phyloP scores from a whole-genome alignment of 2,113 vertebrate genomes.

The Hippocampus abdominalis region DNA sequence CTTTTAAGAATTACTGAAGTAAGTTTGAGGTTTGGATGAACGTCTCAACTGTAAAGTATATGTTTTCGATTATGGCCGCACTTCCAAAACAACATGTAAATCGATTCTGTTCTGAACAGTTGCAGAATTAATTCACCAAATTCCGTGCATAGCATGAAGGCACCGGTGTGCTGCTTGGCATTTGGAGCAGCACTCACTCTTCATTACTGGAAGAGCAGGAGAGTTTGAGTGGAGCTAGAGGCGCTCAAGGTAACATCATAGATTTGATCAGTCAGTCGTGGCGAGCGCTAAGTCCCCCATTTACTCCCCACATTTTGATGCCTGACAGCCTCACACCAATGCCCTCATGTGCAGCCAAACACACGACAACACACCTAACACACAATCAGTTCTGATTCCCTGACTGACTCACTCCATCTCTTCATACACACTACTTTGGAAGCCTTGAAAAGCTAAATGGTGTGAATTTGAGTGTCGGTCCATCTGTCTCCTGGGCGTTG shows the following conservation, averaged over 20 bases:
- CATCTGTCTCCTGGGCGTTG: conserved; percentile 68
- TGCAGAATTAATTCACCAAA: not conserved
- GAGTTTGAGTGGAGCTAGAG: conserved; percentile 40
- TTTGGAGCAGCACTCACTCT: conserved; percentile 51
- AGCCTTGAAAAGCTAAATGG: conserved; percentile 73
- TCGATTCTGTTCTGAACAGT: not conserved
- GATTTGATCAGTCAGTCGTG: conserved; percentile 65
- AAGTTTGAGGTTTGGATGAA: no score
- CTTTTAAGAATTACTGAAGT: no score
- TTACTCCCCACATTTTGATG: conserved; percentile 55
- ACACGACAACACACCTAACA: conserved; percentile 24
- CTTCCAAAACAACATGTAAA: not conserved
- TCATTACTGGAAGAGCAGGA: conserved; percentile 52
- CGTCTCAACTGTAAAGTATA: no score
- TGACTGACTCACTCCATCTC: conserved; percentile 45
- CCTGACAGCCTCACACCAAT: conserved; percentile 42
- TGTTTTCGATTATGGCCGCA: no score
- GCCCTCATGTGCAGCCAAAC: conserved; percentile 37
- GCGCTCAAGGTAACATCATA: conserved; percentile 67
- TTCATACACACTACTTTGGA: conserved; percentile 57
- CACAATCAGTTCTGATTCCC: conserved; percentile 35
- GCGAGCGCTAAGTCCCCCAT: conserved; percentile 69
- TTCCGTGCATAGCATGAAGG: not conserved
- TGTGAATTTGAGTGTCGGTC: conserved; percentile 71
- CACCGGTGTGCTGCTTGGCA: conserved; percentile 7